These are phyloP conservation scores for Cyclophora punctaria DNA, from an alignment of 2,888 invertebrate species.

Conservation along the genomic window DNA sequence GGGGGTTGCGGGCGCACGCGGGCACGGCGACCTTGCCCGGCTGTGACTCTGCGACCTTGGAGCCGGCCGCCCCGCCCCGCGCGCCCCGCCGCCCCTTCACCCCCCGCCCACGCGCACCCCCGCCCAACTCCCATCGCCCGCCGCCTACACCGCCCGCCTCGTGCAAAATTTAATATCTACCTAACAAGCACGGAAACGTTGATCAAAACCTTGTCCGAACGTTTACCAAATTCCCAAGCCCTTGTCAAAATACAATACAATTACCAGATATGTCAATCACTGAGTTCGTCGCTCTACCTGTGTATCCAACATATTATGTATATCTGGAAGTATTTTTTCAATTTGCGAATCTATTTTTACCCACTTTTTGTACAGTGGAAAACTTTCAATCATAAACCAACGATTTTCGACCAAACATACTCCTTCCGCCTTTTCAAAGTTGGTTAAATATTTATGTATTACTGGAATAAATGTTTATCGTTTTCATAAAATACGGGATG, in stretches of 20 bases:
- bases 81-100: slow-evolving; percentile 24
- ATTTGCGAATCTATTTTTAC: too few relatives aligned
- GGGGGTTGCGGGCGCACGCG: slow-evolving; percentile 56
- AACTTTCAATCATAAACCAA: too few relatives aligned
- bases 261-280: too few relatives aligned
- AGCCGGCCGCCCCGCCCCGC: slow-evolving; percentile 42
- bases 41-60: slow-evolving; percentile 75
- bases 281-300: too few relatives aligned
- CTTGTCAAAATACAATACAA: too few relatives aligned
- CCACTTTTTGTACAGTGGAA: too few relatives aligned
- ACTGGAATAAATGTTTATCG: too few relatives aligned
- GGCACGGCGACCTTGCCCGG: slow-evolving; percentile 73
- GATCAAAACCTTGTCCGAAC: slow-evolving; percentile 26
- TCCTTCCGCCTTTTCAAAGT: too few relatives aligned
- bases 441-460: too few relatives aligned
- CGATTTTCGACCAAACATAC: too few relatives aligned
- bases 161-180: slow-evolving; percentile 62
- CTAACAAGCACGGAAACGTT: slow-evolving; percentile 37
- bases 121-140: slow-evolving; percentile 31
- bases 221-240: not conserved
- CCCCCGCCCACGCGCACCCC: slow-evolving; percentile 40
- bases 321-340: too few relatives aligned
- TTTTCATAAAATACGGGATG: not conserved
- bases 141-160: slow-evolving; percentile 45
- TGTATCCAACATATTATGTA: too few relatives aligned